Evolutionary conservation across 2,113 vertebrate species (phyloP), one percentile per base, ranked within the genome.

Genomic region (Athene noctua): DNA sequence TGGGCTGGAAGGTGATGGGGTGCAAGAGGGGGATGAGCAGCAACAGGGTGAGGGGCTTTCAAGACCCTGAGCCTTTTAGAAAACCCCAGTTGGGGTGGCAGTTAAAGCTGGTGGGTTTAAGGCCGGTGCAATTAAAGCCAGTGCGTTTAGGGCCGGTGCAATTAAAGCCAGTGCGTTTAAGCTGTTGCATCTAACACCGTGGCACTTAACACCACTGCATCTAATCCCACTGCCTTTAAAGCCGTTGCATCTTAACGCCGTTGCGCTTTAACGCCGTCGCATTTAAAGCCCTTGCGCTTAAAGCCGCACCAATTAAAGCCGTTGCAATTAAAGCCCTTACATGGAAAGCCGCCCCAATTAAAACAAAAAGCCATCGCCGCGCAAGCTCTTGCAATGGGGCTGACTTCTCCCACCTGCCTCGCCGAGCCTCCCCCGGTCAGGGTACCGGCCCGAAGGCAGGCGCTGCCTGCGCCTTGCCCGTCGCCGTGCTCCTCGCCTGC

Each of bases 321-420:
- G 11, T 18, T 13, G 51, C 71, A 42, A 4, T n/a, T 47, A 38
- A 51, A n/a, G 27, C 55, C 46, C 7, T n/a, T 2, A 52, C 22
- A 2, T 3, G 15, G 21, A 10, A 20, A 63, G 47, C 40, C 11
- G 20, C 46, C 1, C 61, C 57, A 6, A 11, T 75, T 77, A 72
- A 47, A 47, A 10, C 10, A 18, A 47, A 47, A 32, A 1, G 6
- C 72, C 44, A 0, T 46, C 1, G 9, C 46, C 9, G 20, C 38
- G 1, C 30, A 14, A 58, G 63, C 70, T 47, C 58, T 49, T 1
- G 19, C 54, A 13, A 52, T 0, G 2, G 20, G 38, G 52, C 13
- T 0, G 6, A 13, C 19, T 27, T 67, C 46, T 90, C 30, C 38
- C 22, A 17, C 36, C 70, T 0, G 1, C 44, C 51, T 49, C 5